These are phyloP conservation scores for Trichoplusia ni DNA, from an alignment of 1,140 invertebrate species.

Conservation along the genomic window DNA sequence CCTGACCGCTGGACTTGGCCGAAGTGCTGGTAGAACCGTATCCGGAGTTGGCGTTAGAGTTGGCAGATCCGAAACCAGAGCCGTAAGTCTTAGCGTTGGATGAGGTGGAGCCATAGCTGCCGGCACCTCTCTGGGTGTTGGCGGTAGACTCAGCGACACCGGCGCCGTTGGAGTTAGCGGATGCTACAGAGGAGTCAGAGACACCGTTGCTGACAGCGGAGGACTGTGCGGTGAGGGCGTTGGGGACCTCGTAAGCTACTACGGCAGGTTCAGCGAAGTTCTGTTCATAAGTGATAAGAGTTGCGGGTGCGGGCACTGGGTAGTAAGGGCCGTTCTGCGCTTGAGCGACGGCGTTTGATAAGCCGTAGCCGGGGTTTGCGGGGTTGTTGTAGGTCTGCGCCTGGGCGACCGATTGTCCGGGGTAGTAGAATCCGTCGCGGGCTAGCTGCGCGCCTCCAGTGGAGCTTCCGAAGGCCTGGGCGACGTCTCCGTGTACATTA, in stretches of 20 bases:
- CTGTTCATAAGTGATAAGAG: slow-evolving; percentile 66
- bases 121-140: slow-evolving; percentile 47
- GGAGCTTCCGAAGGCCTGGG: slow-evolving; percentile 56
- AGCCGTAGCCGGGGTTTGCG: slow-evolving; percentile 40
- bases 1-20: slow-evolving; percentile 50
- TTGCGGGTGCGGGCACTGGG: slow-evolving; percentile 57
- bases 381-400: slow-evolving; percentile 55
- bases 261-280: slow-evolving; percentile 57
- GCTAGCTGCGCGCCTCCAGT: slow-evolving; percentile 25
- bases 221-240: slow-evolving; percentile 54
- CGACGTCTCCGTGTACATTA: slow-evolving; percentile 45
- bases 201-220: slow-evolving; percentile 56
- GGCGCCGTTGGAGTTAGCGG: slow-evolving; percentile 52
- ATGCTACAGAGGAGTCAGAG: slow-evolving; percentile 58
- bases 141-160: slow-evolving; percentile 60
- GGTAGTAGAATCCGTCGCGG: slow-evolving; percentile 39
- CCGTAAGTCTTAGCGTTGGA: slow-evolving; percentile 56
- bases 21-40: slow-evolving; percentile 47
- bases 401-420: slow-evolving; percentile 55
- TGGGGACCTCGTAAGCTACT: slow-evolving; percentile 45
- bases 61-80: no score
- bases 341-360: slow-evolving; percentile 57
- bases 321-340: slow-evolving; percentile 59
- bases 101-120: slow-evolving; percentile 52
- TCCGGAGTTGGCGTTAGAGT: slow-evolving; percentile 56